Base-by-base conservation (phyloP, 2,888 invertebrate species). In the Fragum sueziense region DNA sequence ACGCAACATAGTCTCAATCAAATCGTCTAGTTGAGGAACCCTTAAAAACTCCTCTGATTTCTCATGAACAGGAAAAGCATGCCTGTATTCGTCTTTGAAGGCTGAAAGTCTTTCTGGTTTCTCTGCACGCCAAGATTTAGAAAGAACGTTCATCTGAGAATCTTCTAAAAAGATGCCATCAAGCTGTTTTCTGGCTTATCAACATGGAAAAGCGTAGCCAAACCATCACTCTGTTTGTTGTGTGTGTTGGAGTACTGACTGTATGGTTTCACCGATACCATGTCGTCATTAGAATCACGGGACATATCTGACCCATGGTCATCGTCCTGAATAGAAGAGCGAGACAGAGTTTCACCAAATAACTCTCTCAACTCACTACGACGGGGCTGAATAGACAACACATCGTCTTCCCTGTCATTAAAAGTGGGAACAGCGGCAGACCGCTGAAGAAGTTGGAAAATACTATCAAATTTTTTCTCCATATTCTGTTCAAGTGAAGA, bases 1-100 rank as follows among this genome's bases (percentile, higher is more conserved):
- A 11, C 9, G 9, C 29, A 76, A 37, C 70, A 79, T 31, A 20
- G 71, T 67, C 31, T 79, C 79, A 4, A 75, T 1, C 17, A 75
- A 41, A 7, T 68, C 75, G 68, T 75, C 79, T 4, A 72, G 57
- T 25, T 68, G 20, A 34, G 72, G 79, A 6, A 79, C 79, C 20
- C 72, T 25, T 11, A 75, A 51, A 11, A 62, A 52, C 2, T 67
- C 67, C 41, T 67, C 67, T 9, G 37, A 34, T 25, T 41, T 41
- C 22, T 41, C 41, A 41, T 54, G 22, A 17, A 76, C 52, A 47
- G 80, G 73, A 70, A 76, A 76, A 41, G 41, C 67, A 1, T 25
- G 14, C 22, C 61, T 74, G 29, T 76, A 70, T 25, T 71, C 68
- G 20, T 76, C 70, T 33, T 74, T 74, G 33, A 54, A 80, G 25